These are phyloP conservation scores for Nomada goodeniana DNA, from an alignment of 2,888 invertebrate genomes.

Conservation along the genomic window DNA sequence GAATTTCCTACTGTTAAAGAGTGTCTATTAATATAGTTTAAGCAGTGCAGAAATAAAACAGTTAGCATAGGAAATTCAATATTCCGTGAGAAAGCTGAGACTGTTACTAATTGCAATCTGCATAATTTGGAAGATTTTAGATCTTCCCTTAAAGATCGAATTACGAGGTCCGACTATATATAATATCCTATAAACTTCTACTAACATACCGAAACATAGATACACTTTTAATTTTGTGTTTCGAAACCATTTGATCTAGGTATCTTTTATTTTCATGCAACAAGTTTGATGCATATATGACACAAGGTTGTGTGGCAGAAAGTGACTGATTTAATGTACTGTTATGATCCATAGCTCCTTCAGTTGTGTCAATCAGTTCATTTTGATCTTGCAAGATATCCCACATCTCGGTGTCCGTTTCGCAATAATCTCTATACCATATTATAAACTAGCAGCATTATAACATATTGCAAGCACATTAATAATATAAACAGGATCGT, in stretches of 20 bases:
- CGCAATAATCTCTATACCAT: constrained; percentile 75
- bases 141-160: too few relatives aligned
- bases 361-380: constrained; percentile 34
- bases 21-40: too few relatives aligned
- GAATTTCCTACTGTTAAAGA: too few relatives aligned
- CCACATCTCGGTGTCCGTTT: constrained; percentile 70
- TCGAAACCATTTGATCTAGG: constrained; percentile 66
- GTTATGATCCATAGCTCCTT: constrained; percentile 57
- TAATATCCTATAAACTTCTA: not conserved
- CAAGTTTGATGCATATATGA: constrained; percentile 75
- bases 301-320: constrained; percentile 35
- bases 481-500: too few relatives aligned
- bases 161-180: too few relatives aligned
- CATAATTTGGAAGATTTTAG: too few relatives aligned
- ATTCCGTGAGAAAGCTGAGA: too few relatives aligned
- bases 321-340: constrained; percentile 62
- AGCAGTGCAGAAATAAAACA: too few relatives aligned
- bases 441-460: not conserved
- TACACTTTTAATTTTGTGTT: constrained; percentile 75
- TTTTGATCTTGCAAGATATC: constrained; percentile 66
- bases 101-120: too few relatives aligned
- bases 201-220: constrained; percentile 72
- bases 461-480: too few relatives aligned
- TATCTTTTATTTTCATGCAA: constrained; percentile 65
- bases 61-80: too few relatives aligned